Base-by-base conservation (phyloP, 1,140 invertebrate species). In the Meteorus sp. region DNA sequence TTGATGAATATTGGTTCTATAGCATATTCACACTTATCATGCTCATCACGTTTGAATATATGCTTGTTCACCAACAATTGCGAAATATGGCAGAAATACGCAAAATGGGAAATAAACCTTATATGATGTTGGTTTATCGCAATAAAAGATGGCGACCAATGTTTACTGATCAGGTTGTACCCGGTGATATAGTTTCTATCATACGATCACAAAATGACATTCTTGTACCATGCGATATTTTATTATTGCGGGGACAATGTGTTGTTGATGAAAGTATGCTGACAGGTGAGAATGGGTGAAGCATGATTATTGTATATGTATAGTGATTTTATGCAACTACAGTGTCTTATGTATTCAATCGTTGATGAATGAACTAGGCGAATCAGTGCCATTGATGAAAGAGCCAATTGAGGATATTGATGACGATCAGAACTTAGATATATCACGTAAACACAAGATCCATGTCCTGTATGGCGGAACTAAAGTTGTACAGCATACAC, bases 321-420 rank as follows among this genome's bases (percentile, higher is more conserved):
- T n/a, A n/a, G n/a, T n/a, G n/a, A n/a, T n/a, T n/a, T n/a, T n/a
- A n/a, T n/a, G n/a, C n/a, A n/a, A n/a, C n/a, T n/a, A n/a, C n/a
- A n/a, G n/a, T n/a, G n/a, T n/a, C n/a, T n/a, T n/a, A n/a, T n/a
- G n/a, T n/a, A n/a, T n/a, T n/a, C n/a, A n/a, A n/a, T n/a, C n/a
- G n/a, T n/a, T n/a, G n/a, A n/a, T n/a, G 59, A 44, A 48, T 41
- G 62, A 54, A 59, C 48, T 58, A 84, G 86, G 89, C 47, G 94
- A 97, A 82, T 98, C 95, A 62, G 95, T 99, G n/a, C 98, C 98
- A 5, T 97, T 99, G 81, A 99, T 99, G 95, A 99, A 99, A 81
- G 97, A 99, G 82, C 88, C 96, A 6, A 81, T 98, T 35, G 93
- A 97, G 73, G 88, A 88, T 64, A 72, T 89, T 7, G 87, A 85